Evolutionary conservation across 2,888 invertebrate genomes (phyloP).

Genomic region (Aricia artaxerxes): DNA sequence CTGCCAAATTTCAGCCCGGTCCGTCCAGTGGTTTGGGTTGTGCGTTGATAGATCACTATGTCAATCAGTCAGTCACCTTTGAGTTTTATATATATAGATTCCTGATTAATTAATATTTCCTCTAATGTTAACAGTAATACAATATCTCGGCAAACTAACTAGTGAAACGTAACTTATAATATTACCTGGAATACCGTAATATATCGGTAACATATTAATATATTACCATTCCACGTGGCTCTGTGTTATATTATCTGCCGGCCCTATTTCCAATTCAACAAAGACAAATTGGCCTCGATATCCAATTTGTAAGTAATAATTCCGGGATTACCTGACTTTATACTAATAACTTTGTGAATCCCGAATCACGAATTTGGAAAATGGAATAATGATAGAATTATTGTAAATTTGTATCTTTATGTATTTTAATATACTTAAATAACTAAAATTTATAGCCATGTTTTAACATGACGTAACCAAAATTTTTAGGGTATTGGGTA

Average conservation of each 20-base stretch:
- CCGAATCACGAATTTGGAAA: background rate
- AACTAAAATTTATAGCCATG: too few species aligned
- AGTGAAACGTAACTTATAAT: background rate
- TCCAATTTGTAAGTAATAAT: conserved; percentile 28
- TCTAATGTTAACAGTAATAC: background rate
- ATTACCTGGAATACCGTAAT: background rate
- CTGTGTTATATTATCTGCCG: background rate
- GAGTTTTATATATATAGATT: background rate
- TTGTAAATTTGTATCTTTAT: background rate
- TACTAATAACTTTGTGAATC: background rate
- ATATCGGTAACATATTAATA: background rate
- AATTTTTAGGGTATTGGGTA: too few species aligned
- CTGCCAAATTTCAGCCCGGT: too few species aligned
- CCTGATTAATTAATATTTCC: background rate
- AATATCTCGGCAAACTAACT: background rate
- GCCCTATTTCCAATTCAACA: conserved; percentile 4
- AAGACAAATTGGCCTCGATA: conserved; percentile 15
- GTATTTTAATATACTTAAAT: background rate
- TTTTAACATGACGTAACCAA: too few species aligned
- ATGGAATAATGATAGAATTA: background rate
- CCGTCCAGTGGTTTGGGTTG: too few species aligned
- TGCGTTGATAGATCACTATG: too few species aligned
- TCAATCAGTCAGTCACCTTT: too few species aligned
- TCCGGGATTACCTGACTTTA: background rate
- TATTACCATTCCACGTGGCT: conserved; percentile 21